Percentiles rank a stretch among this genome's conserved stretches.
Conservation (phyloP, 2,797 vertebrate species). For the Rhyacichthys aspro region DNA sequence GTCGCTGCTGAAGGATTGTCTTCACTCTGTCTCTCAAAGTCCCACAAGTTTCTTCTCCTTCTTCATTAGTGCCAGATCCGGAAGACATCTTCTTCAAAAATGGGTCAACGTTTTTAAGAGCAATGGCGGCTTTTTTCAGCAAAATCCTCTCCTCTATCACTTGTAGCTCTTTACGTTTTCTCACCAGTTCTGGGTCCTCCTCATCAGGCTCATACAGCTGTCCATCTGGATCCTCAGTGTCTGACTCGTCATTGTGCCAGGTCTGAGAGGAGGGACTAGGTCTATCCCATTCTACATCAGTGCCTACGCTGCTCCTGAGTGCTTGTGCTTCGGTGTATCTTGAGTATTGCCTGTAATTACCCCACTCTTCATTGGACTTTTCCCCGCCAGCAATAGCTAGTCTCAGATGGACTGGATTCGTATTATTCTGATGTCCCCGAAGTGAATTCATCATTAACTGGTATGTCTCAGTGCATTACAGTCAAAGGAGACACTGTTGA, state of each 20-base stretch:
- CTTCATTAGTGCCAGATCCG: background rate
- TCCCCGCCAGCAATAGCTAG: background rate
- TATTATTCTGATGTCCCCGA: background rate
- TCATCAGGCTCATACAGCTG: background rate
- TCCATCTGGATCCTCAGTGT: slow-evolving; percentile 18
- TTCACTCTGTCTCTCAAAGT: slow-evolving; percentile 60
- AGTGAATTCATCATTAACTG: slow-evolving; percentile 45
- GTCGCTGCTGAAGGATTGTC: slow-evolving; percentile 45
- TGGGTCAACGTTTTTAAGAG: slow-evolving; percentile 27
- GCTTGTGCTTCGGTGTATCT: background rate
- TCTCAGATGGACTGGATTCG: background rate
- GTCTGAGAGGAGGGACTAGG: background rate
- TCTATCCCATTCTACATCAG: background rate
- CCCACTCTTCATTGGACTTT: background rate
- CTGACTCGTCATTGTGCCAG: background rate
- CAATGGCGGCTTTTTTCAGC: slow-evolving; percentile 44
- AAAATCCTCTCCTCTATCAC: slow-evolving; percentile 55
- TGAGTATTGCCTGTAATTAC: background rate
- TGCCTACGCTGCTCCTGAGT: background rate
- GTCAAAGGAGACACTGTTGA: slow-evolving; percentile 5
- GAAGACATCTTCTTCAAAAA: background rate
- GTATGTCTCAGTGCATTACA: background rate
- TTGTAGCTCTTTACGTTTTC: slow-evolving; percentile 48
- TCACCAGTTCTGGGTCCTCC: slow-evolving; percentile 46
- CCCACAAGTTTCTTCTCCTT: background rate